Conservation (phyloP, 1,140 invertebrate genomes). For the Zaprionus lachaisei region DNA sequence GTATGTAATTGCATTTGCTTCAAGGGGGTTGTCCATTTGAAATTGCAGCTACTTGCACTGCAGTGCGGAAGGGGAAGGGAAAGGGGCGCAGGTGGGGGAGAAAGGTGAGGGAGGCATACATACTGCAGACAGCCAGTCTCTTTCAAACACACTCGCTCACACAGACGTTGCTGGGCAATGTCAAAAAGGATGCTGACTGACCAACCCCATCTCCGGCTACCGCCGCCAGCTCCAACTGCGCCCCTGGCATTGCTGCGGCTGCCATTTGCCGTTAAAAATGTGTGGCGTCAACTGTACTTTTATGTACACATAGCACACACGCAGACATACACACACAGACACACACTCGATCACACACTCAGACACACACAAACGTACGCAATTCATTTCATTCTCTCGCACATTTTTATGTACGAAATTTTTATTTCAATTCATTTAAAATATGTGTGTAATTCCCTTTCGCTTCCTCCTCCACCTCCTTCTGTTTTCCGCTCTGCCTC, state of each 20-base stretch:
- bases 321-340: neutral
- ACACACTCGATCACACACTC: constrained; percentile 4
- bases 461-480: constrained; percentile 38
- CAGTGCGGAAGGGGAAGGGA: constrained; percentile 1
- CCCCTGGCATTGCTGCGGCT: constrained; percentile 35
- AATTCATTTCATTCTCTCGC: constrained; percentile 54
- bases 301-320: constrained; percentile 46
- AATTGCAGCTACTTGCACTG: constrained; percentile 62
- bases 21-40: constrained; percentile 42
- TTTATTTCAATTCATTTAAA: constrained; percentile 82
- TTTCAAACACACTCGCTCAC: constrained; percentile 43
- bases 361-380: constrained; percentile 18
- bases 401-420: constrained; percentile 79
- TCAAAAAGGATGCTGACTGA: constrained; percentile 40
- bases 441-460: constrained; percentile 71
- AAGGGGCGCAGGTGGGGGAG: neutral
- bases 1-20: constrained; percentile 9
- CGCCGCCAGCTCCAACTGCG: constrained; percentile 1
- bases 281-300: constrained; percentile 81
- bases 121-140: constrained; percentile 55
- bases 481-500: constrained; percentile 31
- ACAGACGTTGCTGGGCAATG: constrained; percentile 48
- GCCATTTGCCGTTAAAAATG: constrained; percentile 71
- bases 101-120: neutral
- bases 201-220: constrained; percentile 20